These are phyloP conservation scores for Elaphurus davidianus DNA, from an alignment of 2,113 vertebrate genomes.

Conservation along the genomic window DNA sequence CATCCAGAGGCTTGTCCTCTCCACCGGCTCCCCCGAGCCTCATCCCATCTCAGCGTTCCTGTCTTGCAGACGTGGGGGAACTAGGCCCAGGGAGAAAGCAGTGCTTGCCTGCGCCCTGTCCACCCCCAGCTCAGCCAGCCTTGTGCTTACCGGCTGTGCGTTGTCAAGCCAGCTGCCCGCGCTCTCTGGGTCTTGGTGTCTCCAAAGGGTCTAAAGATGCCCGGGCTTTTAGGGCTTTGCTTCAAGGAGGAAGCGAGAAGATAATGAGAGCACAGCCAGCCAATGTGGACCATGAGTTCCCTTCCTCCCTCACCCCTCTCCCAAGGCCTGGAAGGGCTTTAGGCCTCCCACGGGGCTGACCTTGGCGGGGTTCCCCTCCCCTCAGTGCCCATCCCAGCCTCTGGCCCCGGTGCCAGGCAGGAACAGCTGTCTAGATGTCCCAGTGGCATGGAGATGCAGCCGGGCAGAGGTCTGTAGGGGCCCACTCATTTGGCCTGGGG, in stretches of 20 bases:
- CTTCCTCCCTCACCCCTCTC: not conserved
- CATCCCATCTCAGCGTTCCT: not conserved
- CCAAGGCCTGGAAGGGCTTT: not conserved
- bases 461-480: not conserved
- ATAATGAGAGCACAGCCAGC: too few relatives aligned
- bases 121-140: not conserved
- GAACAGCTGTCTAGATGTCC: not conserved
- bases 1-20: not conserved
- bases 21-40: rapidly evolving
- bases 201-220: not conserved
- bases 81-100: not conserved
- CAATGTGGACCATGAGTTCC: not conserved
- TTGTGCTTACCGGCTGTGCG: not conserved
- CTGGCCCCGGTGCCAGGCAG: not conserved
- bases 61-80: not conserved
- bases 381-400: not conserved
- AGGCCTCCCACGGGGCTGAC: not conserved
- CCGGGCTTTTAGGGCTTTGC: not conserved
- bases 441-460: rapidly evolving
- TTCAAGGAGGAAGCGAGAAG: not conserved
- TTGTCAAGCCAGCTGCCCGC: not conserved
- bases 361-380: not conserved
- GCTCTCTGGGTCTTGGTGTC: not conserved
- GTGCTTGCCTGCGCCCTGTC: not conserved
- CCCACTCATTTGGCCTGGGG: not conserved